These are phyloP conservation scores for Drosophila chauvacae DNA, from an alignment of 1,140 invertebrate genomes.

Conservation along the genomic window DNA sequence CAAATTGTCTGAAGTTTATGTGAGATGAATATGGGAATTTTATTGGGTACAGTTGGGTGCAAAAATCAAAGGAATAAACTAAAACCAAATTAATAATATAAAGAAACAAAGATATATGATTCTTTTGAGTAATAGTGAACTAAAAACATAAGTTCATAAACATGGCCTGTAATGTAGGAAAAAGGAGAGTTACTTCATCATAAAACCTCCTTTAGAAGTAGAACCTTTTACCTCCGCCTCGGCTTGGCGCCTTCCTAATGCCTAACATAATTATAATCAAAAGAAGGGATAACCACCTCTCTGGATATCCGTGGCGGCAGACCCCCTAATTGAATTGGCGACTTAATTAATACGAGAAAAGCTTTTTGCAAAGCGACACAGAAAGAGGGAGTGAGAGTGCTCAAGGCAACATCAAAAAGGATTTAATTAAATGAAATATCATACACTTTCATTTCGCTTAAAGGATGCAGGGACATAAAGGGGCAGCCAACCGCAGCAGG, in stretches of 20 bases:
- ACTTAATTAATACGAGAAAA: slow-evolving; percentile 61
- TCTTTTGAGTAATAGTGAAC: too few relatives aligned
- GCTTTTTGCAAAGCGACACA: slow-evolving; percentile 16
- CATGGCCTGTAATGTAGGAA: too few relatives aligned
- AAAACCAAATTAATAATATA: too few relatives aligned
- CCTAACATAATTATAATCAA: slow-evolving; percentile 36
- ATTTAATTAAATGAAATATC: slow-evolving; percentile 74
- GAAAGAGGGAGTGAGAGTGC: slow-evolving; percentile 1
- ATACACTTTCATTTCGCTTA: slow-evolving; percentile 63
- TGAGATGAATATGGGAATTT: slow-evolving; percentile 12
- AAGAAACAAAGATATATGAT: accelerated
- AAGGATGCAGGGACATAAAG: slow-evolving; percentile 21
- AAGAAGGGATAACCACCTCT: slow-evolving; percentile 20
- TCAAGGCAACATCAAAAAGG: slow-evolving; percentile 65
- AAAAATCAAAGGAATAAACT: not conserved
- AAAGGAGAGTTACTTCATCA: too few relatives aligned
- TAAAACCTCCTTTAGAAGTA: not conserved
- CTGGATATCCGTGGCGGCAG: slow-evolving; percentile 30
- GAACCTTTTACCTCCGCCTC: not conserved
- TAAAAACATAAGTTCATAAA: not conserved
- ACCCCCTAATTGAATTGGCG: slow-evolving; percentile 50
- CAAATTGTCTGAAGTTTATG: slow-evolving; percentile 39
- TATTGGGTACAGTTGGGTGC: slow-evolving; percentile 3
- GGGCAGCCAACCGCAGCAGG: slow-evolving; percentile 34
- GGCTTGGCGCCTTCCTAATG: not conserved